Conservation (phyloP, 2,113 vertebrate species). For the Catharus bicknelli region DNA sequence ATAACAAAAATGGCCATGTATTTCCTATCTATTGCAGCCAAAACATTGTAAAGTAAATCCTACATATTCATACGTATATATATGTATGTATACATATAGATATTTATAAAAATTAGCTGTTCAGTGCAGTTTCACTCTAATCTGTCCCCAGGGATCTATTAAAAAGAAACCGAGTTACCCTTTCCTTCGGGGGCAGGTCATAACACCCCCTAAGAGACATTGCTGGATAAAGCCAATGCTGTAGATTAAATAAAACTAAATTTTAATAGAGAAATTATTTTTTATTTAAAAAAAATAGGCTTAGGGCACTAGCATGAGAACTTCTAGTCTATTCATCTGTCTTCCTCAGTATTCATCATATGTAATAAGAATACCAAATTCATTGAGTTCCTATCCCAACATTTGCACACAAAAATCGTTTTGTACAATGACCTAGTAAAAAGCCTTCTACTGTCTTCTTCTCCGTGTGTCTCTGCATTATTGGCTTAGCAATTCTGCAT, state of each 20-base stretch:
- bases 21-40: not conserved
- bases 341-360: not conserved
- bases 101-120: rapidly evolving
- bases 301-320: not conserved
- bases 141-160: not conserved
- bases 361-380: not conserved
- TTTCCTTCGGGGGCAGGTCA: rapidly evolving
- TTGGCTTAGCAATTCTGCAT: not conserved
- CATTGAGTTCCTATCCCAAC: not conserved
- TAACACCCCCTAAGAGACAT: not conserved
- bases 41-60: not conserved
- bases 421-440: rapidly evolving
- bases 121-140: not conserved
- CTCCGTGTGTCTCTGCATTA: not conserved
- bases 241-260: not conserved
- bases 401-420: not conserved
- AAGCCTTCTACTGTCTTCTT: not conserved
- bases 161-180: not conserved
- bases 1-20: not conserved
- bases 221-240: not conserved
- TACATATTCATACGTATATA: too few relatives aligned
- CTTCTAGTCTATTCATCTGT: not conserved
- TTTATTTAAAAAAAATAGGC: not conserved
- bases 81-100: rapidly evolving
- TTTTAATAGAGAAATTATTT: not conserved